These are phyloP conservation scores for Allobates femoralis DNA, from an alignment of 2,797 vertebrate genomes.

Conservation along the genomic window DNA sequence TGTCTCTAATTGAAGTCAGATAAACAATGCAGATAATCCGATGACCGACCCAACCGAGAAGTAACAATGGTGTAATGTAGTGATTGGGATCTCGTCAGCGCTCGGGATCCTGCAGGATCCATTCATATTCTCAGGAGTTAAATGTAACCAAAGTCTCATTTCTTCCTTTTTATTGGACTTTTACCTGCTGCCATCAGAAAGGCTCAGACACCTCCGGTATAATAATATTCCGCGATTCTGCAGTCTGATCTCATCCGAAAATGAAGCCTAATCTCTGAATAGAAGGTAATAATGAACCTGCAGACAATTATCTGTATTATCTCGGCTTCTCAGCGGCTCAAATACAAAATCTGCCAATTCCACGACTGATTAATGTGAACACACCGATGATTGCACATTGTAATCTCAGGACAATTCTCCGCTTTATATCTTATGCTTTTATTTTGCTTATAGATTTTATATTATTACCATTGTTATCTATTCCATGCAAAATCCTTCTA, in stretches of 20 bases:
- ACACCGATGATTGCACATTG: not conserved
- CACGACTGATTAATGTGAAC: not conserved
- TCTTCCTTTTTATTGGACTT: not conserved
- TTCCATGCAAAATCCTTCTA: too few relatives aligned
- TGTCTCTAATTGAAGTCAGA: conserved; percentile 7
- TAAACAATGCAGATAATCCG: conserved; percentile 8
- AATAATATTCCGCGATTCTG: not conserved
- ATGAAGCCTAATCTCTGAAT: conserved; percentile 9
- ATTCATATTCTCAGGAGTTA: conserved; percentile 2
- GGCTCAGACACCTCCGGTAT: not conserved
- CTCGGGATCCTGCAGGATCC: too few relatives aligned
- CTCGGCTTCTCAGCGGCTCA: not conserved
- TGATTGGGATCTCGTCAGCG: conserved; percentile 28
- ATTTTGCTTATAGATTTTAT: not conserved
- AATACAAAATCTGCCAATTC: not conserved
- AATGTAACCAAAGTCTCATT: not conserved
- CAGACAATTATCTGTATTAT: conserved; percentile 37
- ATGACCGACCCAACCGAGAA: conserved; percentile 33
- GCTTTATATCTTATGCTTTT: not conserved
- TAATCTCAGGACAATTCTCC: not conserved
- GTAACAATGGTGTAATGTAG: conserved; percentile 45
- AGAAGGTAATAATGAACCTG: conserved; percentile 18
- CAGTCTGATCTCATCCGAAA: not conserved
- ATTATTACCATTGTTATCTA: not conserved
- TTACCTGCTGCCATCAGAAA: not conserved